Percentiles rank a stretch among this genome's conserved stretches.
phyloP scores from a whole-genome alignment of 1,140 invertebrate genomes.

The Aphis gossypii region DNA sequence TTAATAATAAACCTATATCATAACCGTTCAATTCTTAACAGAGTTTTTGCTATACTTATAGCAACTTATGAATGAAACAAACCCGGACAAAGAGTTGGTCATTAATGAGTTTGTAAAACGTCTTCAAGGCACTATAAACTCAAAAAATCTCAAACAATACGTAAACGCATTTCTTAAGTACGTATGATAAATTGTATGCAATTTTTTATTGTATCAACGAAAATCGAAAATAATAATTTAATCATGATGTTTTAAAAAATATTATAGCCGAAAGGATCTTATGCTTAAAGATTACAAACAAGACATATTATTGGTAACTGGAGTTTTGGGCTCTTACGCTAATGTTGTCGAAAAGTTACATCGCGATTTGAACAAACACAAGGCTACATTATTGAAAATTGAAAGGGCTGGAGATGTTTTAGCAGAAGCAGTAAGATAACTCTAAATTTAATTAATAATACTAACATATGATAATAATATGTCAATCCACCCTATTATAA shows the following conservation, averaged over 20 bases:
- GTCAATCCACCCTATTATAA: too few species aligned
- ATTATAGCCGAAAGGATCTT: conserved; percentile 73
- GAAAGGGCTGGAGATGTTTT: conserved; percentile 82
- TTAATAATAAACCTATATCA: conserved; percentile 61
- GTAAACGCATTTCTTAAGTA: conserved; percentile 85
- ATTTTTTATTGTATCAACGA: neutral
- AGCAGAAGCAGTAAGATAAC: conserved; percentile 74
- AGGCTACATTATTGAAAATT: conserved; percentile 82
- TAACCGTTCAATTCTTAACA: neutral
- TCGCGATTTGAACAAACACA: conserved; percentile 79
- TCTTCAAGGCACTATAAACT: conserved; percentile 81
- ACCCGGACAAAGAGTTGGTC: conserved; percentile 76
- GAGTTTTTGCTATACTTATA: conserved; percentile 60
- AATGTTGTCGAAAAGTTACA: conserved; percentile 79
- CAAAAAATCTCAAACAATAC: conserved; percentile 83
- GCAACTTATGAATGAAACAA: conserved; percentile 70
- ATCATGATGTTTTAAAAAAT: conserved; percentile 45
- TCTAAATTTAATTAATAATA: conserved; percentile 16
- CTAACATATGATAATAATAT: neutral
- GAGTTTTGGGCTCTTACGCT: conserved; percentile 80
- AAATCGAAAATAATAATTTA: neutral
- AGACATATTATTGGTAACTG: conserved; percentile 83
- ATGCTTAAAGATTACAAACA: conserved; percentile 75
- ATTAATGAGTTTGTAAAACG: conserved; percentile 80
- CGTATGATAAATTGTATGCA: conserved; percentile 63